Conservation (phyloP, 2,113 vertebrate species). For the Phodopus roborovskii region DNA sequence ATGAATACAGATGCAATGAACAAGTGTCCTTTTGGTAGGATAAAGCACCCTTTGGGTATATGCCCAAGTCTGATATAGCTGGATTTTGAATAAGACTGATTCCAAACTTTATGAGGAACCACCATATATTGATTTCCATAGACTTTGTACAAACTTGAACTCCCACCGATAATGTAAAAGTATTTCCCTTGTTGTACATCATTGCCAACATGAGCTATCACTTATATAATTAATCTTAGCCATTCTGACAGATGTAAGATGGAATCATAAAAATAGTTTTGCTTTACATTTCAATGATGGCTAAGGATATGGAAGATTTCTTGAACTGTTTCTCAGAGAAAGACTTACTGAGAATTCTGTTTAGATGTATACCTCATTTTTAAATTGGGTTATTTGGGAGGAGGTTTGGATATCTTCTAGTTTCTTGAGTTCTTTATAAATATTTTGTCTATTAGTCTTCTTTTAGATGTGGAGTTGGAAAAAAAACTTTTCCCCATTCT, state of each 20-base stretch:
- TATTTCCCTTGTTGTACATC: not conserved
- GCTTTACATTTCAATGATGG: not conserved
- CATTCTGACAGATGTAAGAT: not conserved
- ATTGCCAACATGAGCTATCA: no score
- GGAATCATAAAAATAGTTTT: not conserved
- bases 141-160: not conserved
- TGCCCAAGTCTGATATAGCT: not conserved
- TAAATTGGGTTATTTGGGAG: not conserved
- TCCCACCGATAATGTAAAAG: not conserved
- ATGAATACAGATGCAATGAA: not conserved
- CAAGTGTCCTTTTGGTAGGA: not conserved
- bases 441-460: not conserved
- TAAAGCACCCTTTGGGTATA: not conserved
- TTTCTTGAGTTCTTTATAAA: not conserved
- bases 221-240: not conserved
- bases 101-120: not conserved
- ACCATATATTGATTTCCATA: not conserved
- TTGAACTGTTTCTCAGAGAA: not conserved
- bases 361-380: not conserved
- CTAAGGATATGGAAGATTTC: not conserved
- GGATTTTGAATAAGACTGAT: not conserved
- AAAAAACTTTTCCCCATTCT: not conserved
- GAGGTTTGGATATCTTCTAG: not conserved
- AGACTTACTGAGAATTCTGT: not conserved
- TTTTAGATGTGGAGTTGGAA: not conserved